Base-by-base conservation (phyloP, 1,140 invertebrate genomes). In the Neelides sp. region DNA sequence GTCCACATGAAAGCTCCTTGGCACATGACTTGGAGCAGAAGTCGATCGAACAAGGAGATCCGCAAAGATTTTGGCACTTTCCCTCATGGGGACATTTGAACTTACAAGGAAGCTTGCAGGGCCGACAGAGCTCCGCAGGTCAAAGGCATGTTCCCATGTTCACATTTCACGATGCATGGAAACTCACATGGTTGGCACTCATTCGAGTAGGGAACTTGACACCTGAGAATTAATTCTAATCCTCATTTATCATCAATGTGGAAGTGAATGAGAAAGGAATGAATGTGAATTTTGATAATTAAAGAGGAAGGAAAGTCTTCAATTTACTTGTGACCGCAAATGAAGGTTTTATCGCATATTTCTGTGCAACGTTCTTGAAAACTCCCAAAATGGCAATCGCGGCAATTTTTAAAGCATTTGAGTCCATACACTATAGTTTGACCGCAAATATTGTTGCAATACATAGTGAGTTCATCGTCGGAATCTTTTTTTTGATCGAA, bases 101-200 rank as follows among this genome's bases (percentile, higher is more conserved):
- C 4, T 46, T 10, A 4, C 43, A 43, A 43, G n/a, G 34, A 35
- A 36, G 30, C 22, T 34, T 12, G 23, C 45, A 47, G 3, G 7
- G 15, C 3, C 19, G 80, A 83, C 1, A 70, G 67, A 26, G 70
- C 65, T 2, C 78, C 76, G 64, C 80, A 82, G 26, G 59, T 34
- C 17, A 19, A 20, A 2, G 10, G 10, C 13, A 28, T 35, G 19
- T 20, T 3, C 15, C 22, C 5, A 22, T 47, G 45, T 19, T 34
- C 30, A 63, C 80, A 83, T 30, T 61, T 64, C 39, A 75, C 74
- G 48, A 70, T 60, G 59, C 79, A 82, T 13, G 44, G 57, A 40
- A 66, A 63, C 22, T 63, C 65, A 62, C 79, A 82, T 2, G 79
- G 78, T 15, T 74, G 74, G 53, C 79, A 82, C 8, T 66, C 61